A percentile compares a stretch with the other conserved stretches of the same genome.
These are phyloP conservation scores for Dicyema japonicum DNA, from an alignment of 1,140 invertebrate species.

Conservation along the genomic window DNA sequence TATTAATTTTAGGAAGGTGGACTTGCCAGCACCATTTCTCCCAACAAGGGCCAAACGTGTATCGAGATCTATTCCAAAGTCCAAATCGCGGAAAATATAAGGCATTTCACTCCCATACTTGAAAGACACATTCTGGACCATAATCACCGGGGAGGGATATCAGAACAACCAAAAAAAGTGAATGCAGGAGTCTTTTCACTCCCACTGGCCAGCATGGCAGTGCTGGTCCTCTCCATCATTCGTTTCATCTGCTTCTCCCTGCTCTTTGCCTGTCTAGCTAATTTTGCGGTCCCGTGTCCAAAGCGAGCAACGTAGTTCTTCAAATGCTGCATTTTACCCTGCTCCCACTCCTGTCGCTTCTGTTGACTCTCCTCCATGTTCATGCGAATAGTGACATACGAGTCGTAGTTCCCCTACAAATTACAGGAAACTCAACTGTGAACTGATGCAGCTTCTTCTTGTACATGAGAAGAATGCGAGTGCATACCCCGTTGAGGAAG, in stretches of 20 bases:
- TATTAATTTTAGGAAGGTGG: constrained; percentile 68
- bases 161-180: constrained; percentile 78
- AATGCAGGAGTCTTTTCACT: constrained; percentile 63
- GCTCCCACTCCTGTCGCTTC: constrained; percentile 97
- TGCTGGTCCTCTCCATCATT: constrained; percentile 83
- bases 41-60: constrained; percentile 76
- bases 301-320: constrained; percentile 97
- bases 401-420: constrained; percentile 52
- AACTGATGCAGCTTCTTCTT: constrained; percentile 72
- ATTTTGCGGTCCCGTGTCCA: constrained; percentile 86
- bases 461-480: constrained; percentile 79
- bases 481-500: constrained; percentile 94
- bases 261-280: constrained; percentile 83
- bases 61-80: constrained; percentile 93
- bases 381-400: constrained; percentile 55
- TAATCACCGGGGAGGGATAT: constrained; percentile 90
- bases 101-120: constrained; percentile 20
- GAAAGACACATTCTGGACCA: constrained; percentile 29
- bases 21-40: constrained; percentile 91
- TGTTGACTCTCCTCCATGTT: constrained; percentile 87
- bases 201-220: constrained; percentile 58
- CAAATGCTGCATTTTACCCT: constrained; percentile 95
- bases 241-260: constrained; percentile 95
- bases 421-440: constrained; percentile 24
- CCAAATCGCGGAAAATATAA: constrained; percentile 76